Evolutionary conservation across 2,888 invertebrate genomes (phyloP), one percentile per base, ranked within the genome.

Genomic region (Tridacna crocea): DNA sequence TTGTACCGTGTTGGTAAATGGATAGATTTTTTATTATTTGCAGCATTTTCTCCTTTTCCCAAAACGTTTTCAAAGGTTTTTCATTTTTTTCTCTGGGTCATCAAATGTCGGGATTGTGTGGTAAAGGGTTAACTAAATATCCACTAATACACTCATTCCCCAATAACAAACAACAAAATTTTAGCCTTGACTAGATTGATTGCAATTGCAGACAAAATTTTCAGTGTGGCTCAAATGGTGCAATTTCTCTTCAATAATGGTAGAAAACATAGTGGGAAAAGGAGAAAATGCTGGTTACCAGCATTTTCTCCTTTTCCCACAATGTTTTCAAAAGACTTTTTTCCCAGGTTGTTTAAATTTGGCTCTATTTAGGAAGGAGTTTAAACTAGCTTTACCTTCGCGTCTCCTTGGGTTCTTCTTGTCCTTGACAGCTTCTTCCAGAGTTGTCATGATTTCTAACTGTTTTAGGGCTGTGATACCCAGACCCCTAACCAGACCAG

Each of bases 391-490:
- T 65, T 58, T 81, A 96, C 97, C 98, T 96, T 99, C 99, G 77
- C 99, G 96, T 88, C 97, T 97, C 90, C 97, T 97, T 92, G 97
- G 98, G 93, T 98, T 98, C 94, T 99, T 99, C 95, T 99, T 99
- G 94, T 99, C 98, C 93, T 98, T 98, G 89, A 99, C 98, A 77
- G 98, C 98, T 75, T 97, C 97, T 0, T 98, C 98, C 72, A 99
- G 95, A 85, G 97, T 97, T 3, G 97, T 97, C 98, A 99, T 99
- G 63, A 99, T 98, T 90, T 99, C 98, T 68, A 98, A 96, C 92
- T 99, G 98, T 93, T 99, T 99, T 77, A 99, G 95, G 0, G 98
- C 97, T 55, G 99, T 95, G 88, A 99, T 99, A 27, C 99, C 99
- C 94, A 99, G 96, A 0, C 99, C 99, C 94, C 99, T 99, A 77